Conservation (phyloP, 2,888 invertebrate genomes). For the Dichetophora obliterata region DNA sequence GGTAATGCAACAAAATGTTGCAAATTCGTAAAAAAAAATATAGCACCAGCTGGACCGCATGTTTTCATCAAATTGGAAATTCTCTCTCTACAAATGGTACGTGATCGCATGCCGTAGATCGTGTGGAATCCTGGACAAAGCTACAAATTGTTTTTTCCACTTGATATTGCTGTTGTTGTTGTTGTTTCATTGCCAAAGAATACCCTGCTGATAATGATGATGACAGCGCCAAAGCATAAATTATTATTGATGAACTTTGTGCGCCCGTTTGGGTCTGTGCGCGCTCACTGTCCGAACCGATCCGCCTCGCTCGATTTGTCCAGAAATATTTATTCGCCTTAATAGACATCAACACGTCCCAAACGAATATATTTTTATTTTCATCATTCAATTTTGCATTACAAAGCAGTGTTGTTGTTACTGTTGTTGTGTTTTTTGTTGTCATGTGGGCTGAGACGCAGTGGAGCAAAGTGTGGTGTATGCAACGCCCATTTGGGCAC, state of each 20-base stretch:
- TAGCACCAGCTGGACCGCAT: constrained; percentile 33
- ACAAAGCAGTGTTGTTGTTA: background rate
- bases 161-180: constrained; percentile 3
- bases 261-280: constrained; percentile 21
- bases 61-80: constrained; percentile 6
- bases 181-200: background rate
- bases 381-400: constrained; percentile 27
- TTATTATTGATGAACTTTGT: constrained; percentile 42
- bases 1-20: background rate
- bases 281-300: background rate
- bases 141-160: constrained; percentile 21
- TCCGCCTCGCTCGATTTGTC: constrained; percentile 49
- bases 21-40: background rate
- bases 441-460: background rate
- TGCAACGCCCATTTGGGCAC: constrained; percentile 32
- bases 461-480: constrained; percentile 23
- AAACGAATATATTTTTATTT: constrained; percentile 45
- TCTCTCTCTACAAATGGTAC: constrained; percentile 24
- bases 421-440: background rate
- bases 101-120: constrained; percentile 40
- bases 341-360: constrained; percentile 62
- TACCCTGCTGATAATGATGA: constrained; percentile 14
- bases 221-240: constrained; percentile 37
- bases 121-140: constrained; percentile 11
- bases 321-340: constrained; percentile 61